Evolutionary conservation across 1,140 invertebrate species (phyloP), one percentile per base, ranked within the genome.

Genomic region (Choristoneura fumiferana): DNA sequence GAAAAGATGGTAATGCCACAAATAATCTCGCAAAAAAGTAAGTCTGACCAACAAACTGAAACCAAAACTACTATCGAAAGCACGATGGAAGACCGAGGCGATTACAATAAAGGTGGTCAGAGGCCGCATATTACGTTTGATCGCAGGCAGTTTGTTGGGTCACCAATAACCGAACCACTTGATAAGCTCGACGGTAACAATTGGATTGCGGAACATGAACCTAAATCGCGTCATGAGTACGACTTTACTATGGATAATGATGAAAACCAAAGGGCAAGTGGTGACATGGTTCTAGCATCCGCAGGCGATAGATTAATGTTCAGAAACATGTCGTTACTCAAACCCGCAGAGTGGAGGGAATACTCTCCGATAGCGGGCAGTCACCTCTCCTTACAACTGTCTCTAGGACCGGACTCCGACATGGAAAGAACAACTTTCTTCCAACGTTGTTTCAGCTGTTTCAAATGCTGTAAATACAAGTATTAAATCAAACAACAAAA

Each of bases 391-490:
- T 55, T 81, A 38, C 64, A 74, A 54, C 34, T 83, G 14, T 81
- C 79, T 4, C 49, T 78, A 10, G 67, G 61, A 12, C 49, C 60
- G 18, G 18, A 43, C 8, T 39, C 36, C 8, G 58, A 73, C 43
- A 53, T 64, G 9, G 62, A 62, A 0, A 66, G 60, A 18, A 56
- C 67, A 56, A 68, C 79, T n/a, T 85, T 72, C 65, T 68, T 73
- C 14, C 77, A 71, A 40, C 63, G 71, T 6, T 58, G 82, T n/a
- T 55, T 75, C 13, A 73, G 60, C 57, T 77, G 58, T 43, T 56
- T 84, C 49, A 63, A 58, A 52, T 84, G 84, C 54, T 85, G 76
- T 67, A 84, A 83, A 63, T 67, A 64, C 29, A 39, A n/a, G 38
- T 22, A 12, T 35, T 55, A 70, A 70, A 77, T 69, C 59, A 67